A percentile compares a stretch with the other conserved stretches of the same genome.
phyloP scores from a whole-genome alignment of 2,797 vertebrate species.

The Poecilia gillii region DNA sequence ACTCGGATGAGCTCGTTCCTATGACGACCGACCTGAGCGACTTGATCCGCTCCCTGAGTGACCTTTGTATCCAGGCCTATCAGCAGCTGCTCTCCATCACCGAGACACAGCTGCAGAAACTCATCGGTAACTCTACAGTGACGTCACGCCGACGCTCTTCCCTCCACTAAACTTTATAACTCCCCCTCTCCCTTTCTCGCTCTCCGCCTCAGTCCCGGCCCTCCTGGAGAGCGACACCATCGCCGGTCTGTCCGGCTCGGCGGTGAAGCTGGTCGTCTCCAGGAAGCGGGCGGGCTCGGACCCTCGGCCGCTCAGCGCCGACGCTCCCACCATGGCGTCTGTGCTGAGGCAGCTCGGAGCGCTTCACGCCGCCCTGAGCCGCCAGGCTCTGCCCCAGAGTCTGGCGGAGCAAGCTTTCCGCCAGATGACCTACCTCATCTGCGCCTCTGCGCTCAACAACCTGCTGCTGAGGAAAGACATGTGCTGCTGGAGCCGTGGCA shows the following conservation, averaged over 20 bases:
- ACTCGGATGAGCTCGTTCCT: constrained; percentile 59
- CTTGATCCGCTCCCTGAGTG: constrained; percentile 65
- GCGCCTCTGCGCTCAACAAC: constrained; percentile 79
- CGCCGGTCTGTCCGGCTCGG: constrained; percentile 68
- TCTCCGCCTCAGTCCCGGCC: constrained; percentile 71
- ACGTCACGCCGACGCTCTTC: neutral
- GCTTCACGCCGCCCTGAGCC: constrained; percentile 63
- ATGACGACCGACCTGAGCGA: constrained; percentile 68
- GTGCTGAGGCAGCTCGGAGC: constrained; percentile 79
- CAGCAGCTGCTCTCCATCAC: constrained; percentile 84
- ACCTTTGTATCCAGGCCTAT: constrained; percentile 84
- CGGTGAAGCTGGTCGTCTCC: constrained; percentile 41
- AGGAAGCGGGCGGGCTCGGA: constrained; percentile 71
- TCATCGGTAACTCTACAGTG: constrained; percentile 66
- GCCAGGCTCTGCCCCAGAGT: constrained; percentile 59
- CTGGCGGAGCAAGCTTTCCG: constrained; percentile 79
- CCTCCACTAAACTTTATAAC: neutral
- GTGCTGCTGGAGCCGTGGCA: constrained; percentile 83
- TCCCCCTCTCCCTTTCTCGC: neutral
- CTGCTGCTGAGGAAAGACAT: constrained; percentile 84
- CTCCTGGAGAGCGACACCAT: constrained; percentile 85
- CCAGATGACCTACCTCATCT: constrained; percentile 81
- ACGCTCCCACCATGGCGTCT: constrained; percentile 68
- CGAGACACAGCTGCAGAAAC: constrained; percentile 76
- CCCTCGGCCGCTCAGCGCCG: constrained; percentile 35